Conservation (phyloP, 1,140 invertebrate genomes). For the Cotesia typhae region DNA sequence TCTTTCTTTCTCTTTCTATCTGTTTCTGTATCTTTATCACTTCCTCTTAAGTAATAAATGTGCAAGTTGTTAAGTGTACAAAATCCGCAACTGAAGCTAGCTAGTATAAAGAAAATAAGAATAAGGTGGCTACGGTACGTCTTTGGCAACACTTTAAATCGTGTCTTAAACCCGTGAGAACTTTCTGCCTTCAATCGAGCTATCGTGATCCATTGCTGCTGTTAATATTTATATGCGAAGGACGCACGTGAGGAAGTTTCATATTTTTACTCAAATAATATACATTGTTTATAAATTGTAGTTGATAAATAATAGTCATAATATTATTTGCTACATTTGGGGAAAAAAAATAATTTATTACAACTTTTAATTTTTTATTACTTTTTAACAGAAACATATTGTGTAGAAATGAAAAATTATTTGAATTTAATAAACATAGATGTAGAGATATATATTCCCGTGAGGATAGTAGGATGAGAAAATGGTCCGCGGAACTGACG, state of each 20-base stretch:
- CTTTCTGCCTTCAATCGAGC: constrained; percentile 9
- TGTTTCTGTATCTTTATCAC: too few relatives aligned
- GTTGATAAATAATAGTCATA: too few relatives aligned
- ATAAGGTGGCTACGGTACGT: neutral
- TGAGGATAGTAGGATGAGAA: neutral
- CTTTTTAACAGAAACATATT: too few relatives aligned
- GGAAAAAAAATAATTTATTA: too few relatives aligned
- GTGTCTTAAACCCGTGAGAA: constrained; percentile 20
- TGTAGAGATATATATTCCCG: too few relatives aligned
- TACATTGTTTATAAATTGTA: too few relatives aligned
- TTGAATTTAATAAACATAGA: too few relatives aligned
- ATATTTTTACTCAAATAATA: neutral
- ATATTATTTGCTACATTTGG: too few relatives aligned
- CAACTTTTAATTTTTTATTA: too few relatives aligned
- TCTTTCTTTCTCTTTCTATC: too few relatives aligned
- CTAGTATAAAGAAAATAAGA: neutral
- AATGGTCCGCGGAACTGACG: constrained; percentile 27
- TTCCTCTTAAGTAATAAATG: neutral
- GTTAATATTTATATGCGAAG: neutral
- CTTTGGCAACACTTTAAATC: constrained; percentile 9
- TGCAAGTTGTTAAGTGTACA: constrained; percentile 2
- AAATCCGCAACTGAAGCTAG: neutral
- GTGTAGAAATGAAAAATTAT: too few relatives aligned
- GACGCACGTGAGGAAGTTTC: constrained; percentile 4
- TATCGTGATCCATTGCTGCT: constrained; percentile 5